phyloP scores from a whole-genome alignment of 1,140 invertebrate genomes.

The Drosophila baimaii region DNA sequence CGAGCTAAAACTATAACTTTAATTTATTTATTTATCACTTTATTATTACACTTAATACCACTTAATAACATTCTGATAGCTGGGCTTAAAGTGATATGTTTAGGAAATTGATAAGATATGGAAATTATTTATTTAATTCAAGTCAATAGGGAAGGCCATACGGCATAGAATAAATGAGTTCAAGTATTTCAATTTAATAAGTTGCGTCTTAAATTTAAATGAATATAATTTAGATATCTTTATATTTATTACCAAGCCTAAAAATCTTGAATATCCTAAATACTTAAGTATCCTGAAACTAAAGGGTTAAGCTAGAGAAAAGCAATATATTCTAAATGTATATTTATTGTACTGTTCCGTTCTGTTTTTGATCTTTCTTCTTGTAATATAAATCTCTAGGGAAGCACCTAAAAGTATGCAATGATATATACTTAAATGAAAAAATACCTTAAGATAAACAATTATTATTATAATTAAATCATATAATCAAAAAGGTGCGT shows the following conservation, averaged over 20 bases:
- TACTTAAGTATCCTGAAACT: too few species aligned
- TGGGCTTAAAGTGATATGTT: slow-evolving; percentile 25
- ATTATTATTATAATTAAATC: too few species aligned
- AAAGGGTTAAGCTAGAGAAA: too few species aligned
- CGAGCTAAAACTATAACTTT: slow-evolving; percentile 8
- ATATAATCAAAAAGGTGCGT: too few species aligned
- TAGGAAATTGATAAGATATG: slow-evolving; percentile 31
- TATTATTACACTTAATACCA: slow-evolving; percentile 35
- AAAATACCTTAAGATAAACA: too few species aligned
- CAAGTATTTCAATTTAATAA: not conserved
- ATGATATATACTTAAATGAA: too few species aligned
- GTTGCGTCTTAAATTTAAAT: not conserved
- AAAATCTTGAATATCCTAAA: too few species aligned
- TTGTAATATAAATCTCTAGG: not conserved
- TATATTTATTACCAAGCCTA: too few species aligned
- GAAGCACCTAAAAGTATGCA: not conserved
- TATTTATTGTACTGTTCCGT: too few species aligned
- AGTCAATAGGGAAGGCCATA: not conserved
- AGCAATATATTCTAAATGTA: too few species aligned
- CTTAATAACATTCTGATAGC: slow-evolving; percentile 26
- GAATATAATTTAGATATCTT: too few species aligned
- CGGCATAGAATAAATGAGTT: not conserved
- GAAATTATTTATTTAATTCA: slow-evolving; percentile 28
- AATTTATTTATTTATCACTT: slow-evolving; percentile 46
- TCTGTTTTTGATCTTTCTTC: too few species aligned